phyloP scores from a whole-genome alignment of 2,797 vertebrate genomes.

The Ara ararauna region DNA sequence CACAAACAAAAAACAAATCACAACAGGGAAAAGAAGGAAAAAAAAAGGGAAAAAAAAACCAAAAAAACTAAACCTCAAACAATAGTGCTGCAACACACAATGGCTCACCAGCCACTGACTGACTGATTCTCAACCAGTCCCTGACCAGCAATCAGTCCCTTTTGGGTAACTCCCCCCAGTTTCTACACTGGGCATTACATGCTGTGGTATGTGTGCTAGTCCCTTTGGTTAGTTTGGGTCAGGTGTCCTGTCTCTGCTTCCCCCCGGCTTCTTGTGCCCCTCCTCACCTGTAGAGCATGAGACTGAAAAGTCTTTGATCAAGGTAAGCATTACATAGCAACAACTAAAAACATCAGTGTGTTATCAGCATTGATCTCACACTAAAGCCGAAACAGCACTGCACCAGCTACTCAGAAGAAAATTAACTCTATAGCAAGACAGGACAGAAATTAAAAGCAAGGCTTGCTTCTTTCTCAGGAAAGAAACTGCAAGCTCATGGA shows the following conservation, averaged over 20 bases:
- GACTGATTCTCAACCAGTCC: not conserved
- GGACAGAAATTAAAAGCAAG: not conserved
- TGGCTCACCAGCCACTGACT: not conserved
- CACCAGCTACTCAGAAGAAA: not conserved
- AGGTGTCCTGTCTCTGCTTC: not conserved
- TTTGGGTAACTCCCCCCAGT: not conserved
- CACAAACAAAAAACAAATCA: not conserved
- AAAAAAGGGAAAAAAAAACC: rapidly evolving
- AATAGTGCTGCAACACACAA: not conserved
- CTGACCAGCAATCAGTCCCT: not conserved
- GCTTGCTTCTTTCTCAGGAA: not conserved
- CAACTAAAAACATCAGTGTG: not conserved
- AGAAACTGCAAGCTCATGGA: not conserved
- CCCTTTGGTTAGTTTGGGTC: not conserved
- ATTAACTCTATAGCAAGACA: not conserved
- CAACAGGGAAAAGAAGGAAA: not conserved
- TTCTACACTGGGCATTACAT: not conserved
- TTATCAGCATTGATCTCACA: not conserved
- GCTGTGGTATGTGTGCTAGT: not conserved
- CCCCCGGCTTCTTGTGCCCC: not conserved
- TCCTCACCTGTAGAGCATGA: not conserved
- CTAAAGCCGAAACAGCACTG: not conserved
- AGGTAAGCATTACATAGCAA: not conserved
- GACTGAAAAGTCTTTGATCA: not conserved
- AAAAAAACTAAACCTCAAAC: not conserved